These are phyloP conservation scores for Phenacoccus solenopsis DNA, from an alignment of 1,140 invertebrate species.

Conservation along the genomic window DNA sequence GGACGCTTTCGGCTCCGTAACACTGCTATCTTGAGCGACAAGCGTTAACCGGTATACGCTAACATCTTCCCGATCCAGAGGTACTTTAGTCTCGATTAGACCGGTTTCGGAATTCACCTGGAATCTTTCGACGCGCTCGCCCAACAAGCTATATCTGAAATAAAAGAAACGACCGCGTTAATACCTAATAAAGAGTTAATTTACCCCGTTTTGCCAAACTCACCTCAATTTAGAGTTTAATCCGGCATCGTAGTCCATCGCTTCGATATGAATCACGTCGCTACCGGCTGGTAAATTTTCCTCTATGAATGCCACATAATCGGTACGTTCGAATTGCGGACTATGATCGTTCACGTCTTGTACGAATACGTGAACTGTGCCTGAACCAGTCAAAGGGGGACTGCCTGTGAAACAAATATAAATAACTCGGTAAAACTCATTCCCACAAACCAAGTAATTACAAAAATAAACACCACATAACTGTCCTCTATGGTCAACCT, in stretches of 20 bases:
- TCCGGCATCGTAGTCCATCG: constrained; percentile 66
- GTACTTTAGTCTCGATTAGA: constrained; percentile 51
- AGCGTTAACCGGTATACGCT: constrained; percentile 64
- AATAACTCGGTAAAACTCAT: constrained; percentile 20
- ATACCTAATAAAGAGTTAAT: neutral
- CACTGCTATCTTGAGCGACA: constrained; percentile 73
- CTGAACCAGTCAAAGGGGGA: constrained; percentile 74
- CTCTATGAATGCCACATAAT: constrained; percentile 56
- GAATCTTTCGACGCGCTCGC: constrained; percentile 66
- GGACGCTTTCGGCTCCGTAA: constrained; percentile 60
- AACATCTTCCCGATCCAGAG: constrained; percentile 66
- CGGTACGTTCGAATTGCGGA: constrained; percentile 65
- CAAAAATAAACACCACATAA: neutral
- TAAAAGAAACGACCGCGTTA: neutral
- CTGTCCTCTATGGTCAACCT: too few relatives aligned
- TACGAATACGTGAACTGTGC: constrained; percentile 73
- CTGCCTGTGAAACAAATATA: constrained; percentile 52
- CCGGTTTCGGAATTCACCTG: constrained; percentile 59
- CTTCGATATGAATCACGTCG: constrained; percentile 53
- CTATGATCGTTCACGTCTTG: constrained; percentile 89
- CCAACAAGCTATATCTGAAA: constrained; percentile 55
- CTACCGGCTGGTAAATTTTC: constrained; percentile 65
- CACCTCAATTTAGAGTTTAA: constrained; percentile 70
- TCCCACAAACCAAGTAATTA: neutral
- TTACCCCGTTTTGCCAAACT: constrained; percentile 22